These are phyloP conservation scores for Holocentrus rufus DNA, from an alignment of 2,797 vertebrate species.

Conservation along the genomic window DNA sequence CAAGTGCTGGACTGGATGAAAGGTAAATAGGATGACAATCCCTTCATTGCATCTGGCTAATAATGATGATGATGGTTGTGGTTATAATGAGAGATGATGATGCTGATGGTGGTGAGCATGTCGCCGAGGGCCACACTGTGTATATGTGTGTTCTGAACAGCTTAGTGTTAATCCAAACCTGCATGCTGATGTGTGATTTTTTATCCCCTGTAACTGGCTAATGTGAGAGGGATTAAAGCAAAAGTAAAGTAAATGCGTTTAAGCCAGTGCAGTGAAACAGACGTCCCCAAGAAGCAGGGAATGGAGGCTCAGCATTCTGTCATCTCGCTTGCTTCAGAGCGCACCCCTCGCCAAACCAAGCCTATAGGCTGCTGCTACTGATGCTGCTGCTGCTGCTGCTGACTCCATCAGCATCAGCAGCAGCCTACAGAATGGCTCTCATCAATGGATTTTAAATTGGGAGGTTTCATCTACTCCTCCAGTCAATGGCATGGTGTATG, in stretches of 20 bases:
- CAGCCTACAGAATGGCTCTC: conserved; percentile 47
- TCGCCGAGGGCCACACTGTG: conserved; percentile 63
- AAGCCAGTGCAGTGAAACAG: conserved; percentile 45
- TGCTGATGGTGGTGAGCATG: conserved; percentile 43
- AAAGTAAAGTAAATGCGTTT: conserved; percentile 38
- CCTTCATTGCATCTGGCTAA: conserved; percentile 33
- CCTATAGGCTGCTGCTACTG: conserved; percentile 55
- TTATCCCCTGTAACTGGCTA: conserved; percentile 10
- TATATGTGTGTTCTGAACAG: conserved; percentile 48
- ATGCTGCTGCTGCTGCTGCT: conserved; percentile 37
- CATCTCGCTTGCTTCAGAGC: conserved; percentile 57
- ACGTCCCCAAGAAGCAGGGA: conserved; percentile 54
- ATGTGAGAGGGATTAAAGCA: conserved; percentile 48
- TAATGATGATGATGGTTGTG: conserved; percentile 39
- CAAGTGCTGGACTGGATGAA: conserved; percentile 96
- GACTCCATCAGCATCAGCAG: conserved; percentile 27
- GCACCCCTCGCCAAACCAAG: conserved; percentile 49
- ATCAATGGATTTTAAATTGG: conserved; percentile 64
- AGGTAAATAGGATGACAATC: conserved; percentile 82
- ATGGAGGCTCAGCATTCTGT: conserved; percentile 61
- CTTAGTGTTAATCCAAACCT: conserved; percentile 37
- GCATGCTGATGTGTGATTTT: conserved; percentile 56
- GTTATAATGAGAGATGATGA: conserved; percentile 27
- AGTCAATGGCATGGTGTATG: conserved; percentile 53
- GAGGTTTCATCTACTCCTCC: conserved; percentile 53